Conservation (phyloP, 2,113 vertebrate species). For the Butorides virescens region DNA sequence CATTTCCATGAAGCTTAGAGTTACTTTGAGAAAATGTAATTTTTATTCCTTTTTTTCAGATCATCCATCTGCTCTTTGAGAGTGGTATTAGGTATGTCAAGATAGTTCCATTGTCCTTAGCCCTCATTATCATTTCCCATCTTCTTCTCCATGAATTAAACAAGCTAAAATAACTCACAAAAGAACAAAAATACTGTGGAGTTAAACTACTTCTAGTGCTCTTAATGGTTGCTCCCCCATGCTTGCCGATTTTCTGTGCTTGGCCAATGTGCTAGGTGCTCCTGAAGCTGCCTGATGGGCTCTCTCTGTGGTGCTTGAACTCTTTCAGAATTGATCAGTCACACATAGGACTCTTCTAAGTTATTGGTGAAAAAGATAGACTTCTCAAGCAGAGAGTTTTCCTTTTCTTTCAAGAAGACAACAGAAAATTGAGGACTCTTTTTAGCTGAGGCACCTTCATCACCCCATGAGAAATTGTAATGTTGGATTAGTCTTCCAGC, state of each 20-base stretch:
- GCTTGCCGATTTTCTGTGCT: not conserved
- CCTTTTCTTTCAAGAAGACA: not conserved
- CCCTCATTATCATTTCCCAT: not conserved
- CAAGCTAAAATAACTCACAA: not conserved
- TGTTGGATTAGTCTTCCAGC: not conserved
- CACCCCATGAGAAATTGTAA: not conserved
- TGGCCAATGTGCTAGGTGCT: not conserved
- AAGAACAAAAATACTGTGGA: not conserved
- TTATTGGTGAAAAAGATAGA: not conserved
- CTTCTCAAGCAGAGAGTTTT: not conserved
- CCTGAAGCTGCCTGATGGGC: not conserved
- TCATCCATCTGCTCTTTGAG: not conserved
- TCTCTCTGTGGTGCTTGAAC: not conserved
- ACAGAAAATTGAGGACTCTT: not conserved
- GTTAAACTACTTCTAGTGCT: not conserved
- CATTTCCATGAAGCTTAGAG: not conserved
- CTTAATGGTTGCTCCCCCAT: not conserved
- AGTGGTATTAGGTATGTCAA: not conserved
- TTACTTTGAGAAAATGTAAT: not conserved
- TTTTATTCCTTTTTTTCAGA: not conserved
- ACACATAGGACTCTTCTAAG: not conserved
- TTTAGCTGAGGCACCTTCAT: not conserved
- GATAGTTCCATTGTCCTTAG: not conserved
- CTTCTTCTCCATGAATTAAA: not conserved
- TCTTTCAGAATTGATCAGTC: not conserved